A percentile compares a stretch with the other conserved stretches of the same genome.
Evolutionary conservation across 1,140 invertebrate genomes (phyloP).

Genomic region (Trichonephila clavipes): DNA sequence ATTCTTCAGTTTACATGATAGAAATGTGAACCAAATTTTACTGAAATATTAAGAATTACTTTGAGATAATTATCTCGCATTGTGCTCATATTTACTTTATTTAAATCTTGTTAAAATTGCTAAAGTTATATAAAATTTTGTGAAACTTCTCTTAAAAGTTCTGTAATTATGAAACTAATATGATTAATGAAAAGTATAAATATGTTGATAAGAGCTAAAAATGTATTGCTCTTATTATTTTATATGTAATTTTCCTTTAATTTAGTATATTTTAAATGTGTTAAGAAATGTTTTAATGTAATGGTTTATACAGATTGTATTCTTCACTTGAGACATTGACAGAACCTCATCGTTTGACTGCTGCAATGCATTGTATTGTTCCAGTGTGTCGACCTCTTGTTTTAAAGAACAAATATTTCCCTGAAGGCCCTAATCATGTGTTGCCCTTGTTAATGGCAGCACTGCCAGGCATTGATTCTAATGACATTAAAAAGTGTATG

Average conservation of each 20-base stretch:
- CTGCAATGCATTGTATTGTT: constrained; percentile 88
- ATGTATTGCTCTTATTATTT: too few relatives aligned
- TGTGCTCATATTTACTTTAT: too few relatives aligned
- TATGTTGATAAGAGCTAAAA: too few relatives aligned
- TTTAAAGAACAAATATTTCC: constrained; percentile 82
- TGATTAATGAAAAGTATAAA: too few relatives aligned
- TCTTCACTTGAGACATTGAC: constrained; percentile 90
- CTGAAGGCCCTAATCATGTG: constrained; percentile 89
- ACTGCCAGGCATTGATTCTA: constrained; percentile 94
- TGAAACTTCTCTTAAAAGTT: too few relatives aligned
- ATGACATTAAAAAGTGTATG: constrained; percentile 92
- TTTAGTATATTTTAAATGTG: background rate
- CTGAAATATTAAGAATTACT: too few relatives aligned
- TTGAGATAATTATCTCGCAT: too few relatives aligned
- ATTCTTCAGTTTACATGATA: too few relatives aligned
- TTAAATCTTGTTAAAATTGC: too few relatives aligned
- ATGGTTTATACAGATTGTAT: constrained; percentile 83
- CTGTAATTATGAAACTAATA: too few relatives aligned
- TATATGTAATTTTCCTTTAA: background rate
- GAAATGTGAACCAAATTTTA: too few relatives aligned
- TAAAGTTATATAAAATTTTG: too few relatives aligned
- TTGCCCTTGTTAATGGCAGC: constrained; percentile 89
- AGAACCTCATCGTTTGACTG: constrained; percentile 91
- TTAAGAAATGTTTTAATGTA: background rate
- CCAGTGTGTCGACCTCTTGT: constrained; percentile 87